A percentile compares a stretch with the other conserved stretches of the same genome.
These are phyloP conservation scores for Sphyrna mokarran DNA, from an alignment of 2,113 vertebrate genomes.

Conservation along the genomic window DNA sequence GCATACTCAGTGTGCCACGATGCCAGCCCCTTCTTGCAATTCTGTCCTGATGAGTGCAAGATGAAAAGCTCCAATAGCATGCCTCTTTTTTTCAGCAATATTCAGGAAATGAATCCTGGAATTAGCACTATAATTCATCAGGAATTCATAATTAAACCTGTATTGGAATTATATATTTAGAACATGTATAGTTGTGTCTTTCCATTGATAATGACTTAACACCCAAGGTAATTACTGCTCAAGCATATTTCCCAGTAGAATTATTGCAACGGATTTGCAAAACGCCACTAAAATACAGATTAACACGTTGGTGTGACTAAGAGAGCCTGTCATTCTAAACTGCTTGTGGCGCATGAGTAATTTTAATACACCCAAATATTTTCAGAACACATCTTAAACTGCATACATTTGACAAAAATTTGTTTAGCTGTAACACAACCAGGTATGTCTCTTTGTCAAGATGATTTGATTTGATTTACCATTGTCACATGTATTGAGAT, in stretches of 20 bases:
- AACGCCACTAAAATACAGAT: background rate
- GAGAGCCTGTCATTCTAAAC: background rate
- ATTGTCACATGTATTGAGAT: no score
- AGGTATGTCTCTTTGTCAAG: background rate
- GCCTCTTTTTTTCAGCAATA: no score
- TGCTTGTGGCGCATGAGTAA: background rate
- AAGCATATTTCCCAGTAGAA: background rate
- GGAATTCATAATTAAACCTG: background rate
- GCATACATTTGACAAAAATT: background rate
- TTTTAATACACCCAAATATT: background rate
- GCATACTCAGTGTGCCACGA: no score
- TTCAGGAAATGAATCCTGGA: background rate
- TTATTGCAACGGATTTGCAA: background rate
- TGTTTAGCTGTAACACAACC: background rate
- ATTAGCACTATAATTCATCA: background rate
- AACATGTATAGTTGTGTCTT: background rate
- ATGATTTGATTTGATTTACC: no score
- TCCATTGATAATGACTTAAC: background rate
- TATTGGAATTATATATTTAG: background rate
- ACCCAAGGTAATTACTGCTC: background rate
- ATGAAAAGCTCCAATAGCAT: no score
- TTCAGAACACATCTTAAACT: background rate
- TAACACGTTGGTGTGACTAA: background rate
- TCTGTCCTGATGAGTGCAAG: no score
- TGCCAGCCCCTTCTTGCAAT: no score